phyloP scores from a whole-genome alignment of 2,113 vertebrate species.

The Ceuthmochares aereus region DNA sequence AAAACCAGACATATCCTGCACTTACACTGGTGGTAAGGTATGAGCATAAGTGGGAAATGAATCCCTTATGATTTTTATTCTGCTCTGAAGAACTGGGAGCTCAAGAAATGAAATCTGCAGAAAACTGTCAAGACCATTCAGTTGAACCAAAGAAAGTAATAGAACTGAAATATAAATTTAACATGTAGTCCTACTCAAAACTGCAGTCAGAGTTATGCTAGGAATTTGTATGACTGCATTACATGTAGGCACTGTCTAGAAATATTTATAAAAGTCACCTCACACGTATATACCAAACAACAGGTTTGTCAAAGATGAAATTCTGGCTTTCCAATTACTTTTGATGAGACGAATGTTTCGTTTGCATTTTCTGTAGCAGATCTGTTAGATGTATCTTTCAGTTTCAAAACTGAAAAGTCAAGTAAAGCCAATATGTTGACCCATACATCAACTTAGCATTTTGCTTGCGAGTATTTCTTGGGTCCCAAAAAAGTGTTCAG shows the following conservation, averaged over 20 bases:
- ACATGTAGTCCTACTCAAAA: background rate
- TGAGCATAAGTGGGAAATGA: background rate
- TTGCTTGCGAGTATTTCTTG: background rate
- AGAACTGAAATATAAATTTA: background rate
- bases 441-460: background rate
- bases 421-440: background rate
- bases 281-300: background rate
- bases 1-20: background rate
- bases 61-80: background rate
- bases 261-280: background rate
- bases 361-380: background rate
- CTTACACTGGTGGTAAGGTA: background rate
- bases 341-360: background rate
- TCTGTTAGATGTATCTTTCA: background rate
- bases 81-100: background rate
- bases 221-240: background rate
- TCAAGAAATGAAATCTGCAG: background rate
- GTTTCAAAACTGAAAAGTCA: background rate
- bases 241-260: background rate
- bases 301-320: background rate
- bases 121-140: background rate
- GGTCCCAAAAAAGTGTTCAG: background rate
- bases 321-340: background rate
- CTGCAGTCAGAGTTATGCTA: background rate
- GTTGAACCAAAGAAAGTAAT: background rate